Conservation (phyloP, 92 coral and sea anemone species). For the Scolanthus callimorphus region DNA sequence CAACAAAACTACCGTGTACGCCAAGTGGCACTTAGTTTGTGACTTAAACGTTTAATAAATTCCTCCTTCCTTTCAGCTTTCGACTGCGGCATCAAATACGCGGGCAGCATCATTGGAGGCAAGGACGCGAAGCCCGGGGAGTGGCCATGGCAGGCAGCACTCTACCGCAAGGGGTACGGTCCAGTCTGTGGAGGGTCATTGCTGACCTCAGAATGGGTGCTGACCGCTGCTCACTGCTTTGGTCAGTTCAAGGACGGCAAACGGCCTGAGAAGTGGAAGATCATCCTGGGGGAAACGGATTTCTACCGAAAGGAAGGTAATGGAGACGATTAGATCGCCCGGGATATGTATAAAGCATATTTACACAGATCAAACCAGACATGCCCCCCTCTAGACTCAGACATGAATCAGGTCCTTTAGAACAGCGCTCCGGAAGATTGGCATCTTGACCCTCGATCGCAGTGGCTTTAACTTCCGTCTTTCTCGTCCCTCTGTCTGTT, state of each 20-base stretch:
- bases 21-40: no score
- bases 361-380: no score
- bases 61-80: conserved; percentile 11
- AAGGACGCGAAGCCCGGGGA: conserved; percentile 21
- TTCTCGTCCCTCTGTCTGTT: no score
- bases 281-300: conserved; percentile 32
- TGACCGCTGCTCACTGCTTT: conserved; percentile 52
- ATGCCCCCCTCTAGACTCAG: no score
- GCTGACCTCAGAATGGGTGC: conserved; percentile 32
- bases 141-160: conserved; percentile 49
- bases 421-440: no score
- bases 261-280: conserved; percentile 24
- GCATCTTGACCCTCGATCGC: no score
- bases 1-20: no score
- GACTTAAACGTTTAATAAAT: no score
- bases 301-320: conserved; percentile 25
- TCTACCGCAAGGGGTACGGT: conserved; percentile 24
- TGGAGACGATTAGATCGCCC: no score
- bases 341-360: no score
- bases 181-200: conserved; percentile 43
- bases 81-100: conserved; percentile 34
- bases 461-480: no score
- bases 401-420: no score
- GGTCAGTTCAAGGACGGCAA: conserved; percentile 21
- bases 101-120: conserved; percentile 12